phyloP scores from a whole-genome alignment of 2,113 vertebrate species.

The Mastomys natalensis region DNA sequence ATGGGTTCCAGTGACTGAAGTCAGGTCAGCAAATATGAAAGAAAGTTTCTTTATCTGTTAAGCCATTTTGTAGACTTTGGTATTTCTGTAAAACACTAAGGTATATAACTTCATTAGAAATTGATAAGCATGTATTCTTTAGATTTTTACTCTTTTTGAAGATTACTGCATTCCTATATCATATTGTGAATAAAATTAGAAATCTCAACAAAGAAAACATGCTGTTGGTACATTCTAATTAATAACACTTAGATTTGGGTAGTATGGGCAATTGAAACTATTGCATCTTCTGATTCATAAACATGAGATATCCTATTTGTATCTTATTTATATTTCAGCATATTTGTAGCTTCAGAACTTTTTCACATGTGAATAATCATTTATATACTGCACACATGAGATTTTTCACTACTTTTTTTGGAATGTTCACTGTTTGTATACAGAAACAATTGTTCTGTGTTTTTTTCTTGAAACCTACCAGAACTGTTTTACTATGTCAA shows the following conservation, averaged over 20 bases:
- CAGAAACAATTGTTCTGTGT: not conserved
- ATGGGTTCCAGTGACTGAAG: not conserved
- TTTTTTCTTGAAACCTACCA: not conserved
- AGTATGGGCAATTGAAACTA: not conserved
- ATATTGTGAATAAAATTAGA: not conserved
- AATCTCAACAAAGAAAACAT: not conserved
- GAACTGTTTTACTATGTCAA: not conserved
- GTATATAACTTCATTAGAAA: not conserved
- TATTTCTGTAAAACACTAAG: not conserved
- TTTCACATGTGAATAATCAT: not conserved
- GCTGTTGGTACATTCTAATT: not conserved
- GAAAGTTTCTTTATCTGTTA: not conserved
- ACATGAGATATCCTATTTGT: not conserved
- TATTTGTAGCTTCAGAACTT: no score
- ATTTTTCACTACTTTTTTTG: not conserved
- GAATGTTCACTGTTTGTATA: not conserved
- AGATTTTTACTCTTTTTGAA: not conserved
- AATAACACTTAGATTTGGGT: not conserved
- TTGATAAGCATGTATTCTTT: not conserved
- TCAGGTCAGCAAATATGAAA: not conserved
- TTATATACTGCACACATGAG: not conserved
- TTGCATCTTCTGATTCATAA: not conserved
- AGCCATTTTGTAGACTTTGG: not conserved
- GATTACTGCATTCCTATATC: no score
- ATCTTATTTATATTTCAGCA: not conserved